phyloP scores from a whole-genome alignment of 2,113 vertebrate species.

The Misgurnus mizolepis region DNA sequence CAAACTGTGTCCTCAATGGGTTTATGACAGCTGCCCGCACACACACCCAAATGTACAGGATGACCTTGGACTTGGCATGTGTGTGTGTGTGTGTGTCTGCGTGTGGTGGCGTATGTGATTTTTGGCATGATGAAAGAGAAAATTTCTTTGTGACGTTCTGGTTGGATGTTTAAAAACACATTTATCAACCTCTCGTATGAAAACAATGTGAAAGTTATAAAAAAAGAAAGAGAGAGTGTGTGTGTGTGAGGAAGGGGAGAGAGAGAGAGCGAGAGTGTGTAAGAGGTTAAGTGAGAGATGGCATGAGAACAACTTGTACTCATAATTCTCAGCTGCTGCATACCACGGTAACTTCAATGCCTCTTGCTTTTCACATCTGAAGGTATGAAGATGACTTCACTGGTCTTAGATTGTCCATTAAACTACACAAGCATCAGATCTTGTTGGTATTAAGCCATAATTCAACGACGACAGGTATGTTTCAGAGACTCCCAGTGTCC shows the following conservation, averaged over 20 bases:
- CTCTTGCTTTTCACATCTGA: constrained; percentile 40
- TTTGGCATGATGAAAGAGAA: background rate
- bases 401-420: constrained; percentile 6
- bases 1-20: constrained; percentile 41
- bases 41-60: constrained; percentile 26
- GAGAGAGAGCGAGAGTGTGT: constrained; percentile 45
- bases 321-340: constrained; percentile 53
- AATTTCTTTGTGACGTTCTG: background rate
- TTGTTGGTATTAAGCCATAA: background rate
- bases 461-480: background rate
- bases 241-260: background rate
- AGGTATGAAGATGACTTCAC: constrained; percentile 18
- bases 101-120: background rate
- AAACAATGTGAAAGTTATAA: background rate
- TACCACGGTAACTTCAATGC: constrained; percentile 26
- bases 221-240: background rate
- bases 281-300: constrained; percentile 34
- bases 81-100: background rate
- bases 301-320: constrained; percentile 46
- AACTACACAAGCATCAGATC: constrained; percentile 2
- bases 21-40: constrained; percentile 45
- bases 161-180: background rate
- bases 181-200: background rate
- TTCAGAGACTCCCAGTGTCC: background rate
- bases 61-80: constrained; percentile 41